phyloP scores from a whole-genome alignment of 2,797 vertebrate genomes.

The Darevskia mixta region DNA sequence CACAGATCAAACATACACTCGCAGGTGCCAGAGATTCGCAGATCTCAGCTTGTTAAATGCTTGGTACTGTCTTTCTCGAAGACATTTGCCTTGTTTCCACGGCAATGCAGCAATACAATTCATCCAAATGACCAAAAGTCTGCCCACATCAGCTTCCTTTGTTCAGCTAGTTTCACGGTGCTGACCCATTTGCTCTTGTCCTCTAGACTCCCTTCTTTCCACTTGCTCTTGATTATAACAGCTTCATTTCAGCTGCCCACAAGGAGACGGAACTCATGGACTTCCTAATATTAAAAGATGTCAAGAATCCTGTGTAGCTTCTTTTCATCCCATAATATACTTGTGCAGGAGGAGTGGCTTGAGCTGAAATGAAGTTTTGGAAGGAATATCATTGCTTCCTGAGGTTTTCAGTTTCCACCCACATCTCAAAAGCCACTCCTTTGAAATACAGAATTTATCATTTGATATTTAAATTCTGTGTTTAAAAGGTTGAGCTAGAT shows the following conservation, averaged over 20 bases:
- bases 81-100: neutral
- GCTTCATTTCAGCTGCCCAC: accelerated
- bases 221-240: slow-evolving; percentile 9
- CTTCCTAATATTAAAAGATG: neutral
- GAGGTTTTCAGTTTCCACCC: neutral
- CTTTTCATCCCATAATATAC: neutral
- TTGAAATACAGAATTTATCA: neutral
- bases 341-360: neutral
- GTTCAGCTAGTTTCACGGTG: slow-evolving; percentile 2
- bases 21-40: neutral
- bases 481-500: neutral
- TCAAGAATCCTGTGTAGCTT: neutral
- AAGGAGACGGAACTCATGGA: neutral
- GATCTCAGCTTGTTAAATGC: slow-evolving; percentile 2
- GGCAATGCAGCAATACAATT: accelerated
- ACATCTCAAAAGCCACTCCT: neutral
- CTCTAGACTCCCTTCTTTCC: neutral
- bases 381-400: neutral
- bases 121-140: neutral
- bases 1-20: neutral
- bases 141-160: neutral
- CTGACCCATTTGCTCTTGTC: neutral
- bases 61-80: slow-evolving; percentile 26
- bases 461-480: neutral
- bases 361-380: neutral